phyloP scores from a whole-genome alignment of 2,888 invertebrate genomes.

The Camponotus fellah region DNA sequence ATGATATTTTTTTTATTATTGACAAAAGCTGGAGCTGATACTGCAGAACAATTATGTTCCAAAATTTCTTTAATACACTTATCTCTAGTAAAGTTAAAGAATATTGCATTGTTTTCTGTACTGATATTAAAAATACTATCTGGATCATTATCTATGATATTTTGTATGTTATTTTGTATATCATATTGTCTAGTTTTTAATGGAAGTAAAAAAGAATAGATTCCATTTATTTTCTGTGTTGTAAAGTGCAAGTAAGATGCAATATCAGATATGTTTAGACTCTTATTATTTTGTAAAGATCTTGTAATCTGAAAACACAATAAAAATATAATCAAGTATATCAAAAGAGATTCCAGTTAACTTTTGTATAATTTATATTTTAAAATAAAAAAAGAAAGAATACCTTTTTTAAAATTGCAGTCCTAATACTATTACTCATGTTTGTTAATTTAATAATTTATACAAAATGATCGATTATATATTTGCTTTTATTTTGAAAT shows the following conservation, averaged over 20 bases:
- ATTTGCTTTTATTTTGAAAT: background rate
- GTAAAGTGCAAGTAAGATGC: constrained; percentile 71
- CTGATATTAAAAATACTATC: constrained; percentile 64
- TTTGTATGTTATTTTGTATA: constrained; percentile 60
- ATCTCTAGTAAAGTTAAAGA: constrained; percentile 85
- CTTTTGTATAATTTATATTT: background rate
- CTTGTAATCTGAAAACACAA: constrained; percentile 75
- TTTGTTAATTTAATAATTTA: constrained; percentile 39
- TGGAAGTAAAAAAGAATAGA: constrained; percentile 76
- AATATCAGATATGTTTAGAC: constrained; percentile 60
- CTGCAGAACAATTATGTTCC: constrained; percentile 77
- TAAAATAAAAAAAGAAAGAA: background rate
- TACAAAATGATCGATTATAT: background rate
- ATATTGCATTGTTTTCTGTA: constrained; percentile 60
- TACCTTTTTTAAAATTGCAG: constrained; percentile 65
- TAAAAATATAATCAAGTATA: constrained; percentile 1
- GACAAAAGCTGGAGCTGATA: constrained; percentile 78
- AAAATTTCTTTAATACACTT: constrained; percentile 86
- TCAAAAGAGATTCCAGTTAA: background rate
- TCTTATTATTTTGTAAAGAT: constrained; percentile 67
- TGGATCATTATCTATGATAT: constrained; percentile 61
- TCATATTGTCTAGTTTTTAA: constrained; percentile 73
- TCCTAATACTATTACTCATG: constrained; percentile 65
- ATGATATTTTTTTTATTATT: constrained; percentile 87
- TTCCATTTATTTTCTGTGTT: constrained; percentile 53